phyloP scores from a whole-genome alignment of 2,797 vertebrate species.

The Lepidocolaptes lacrymiger region DNA sequence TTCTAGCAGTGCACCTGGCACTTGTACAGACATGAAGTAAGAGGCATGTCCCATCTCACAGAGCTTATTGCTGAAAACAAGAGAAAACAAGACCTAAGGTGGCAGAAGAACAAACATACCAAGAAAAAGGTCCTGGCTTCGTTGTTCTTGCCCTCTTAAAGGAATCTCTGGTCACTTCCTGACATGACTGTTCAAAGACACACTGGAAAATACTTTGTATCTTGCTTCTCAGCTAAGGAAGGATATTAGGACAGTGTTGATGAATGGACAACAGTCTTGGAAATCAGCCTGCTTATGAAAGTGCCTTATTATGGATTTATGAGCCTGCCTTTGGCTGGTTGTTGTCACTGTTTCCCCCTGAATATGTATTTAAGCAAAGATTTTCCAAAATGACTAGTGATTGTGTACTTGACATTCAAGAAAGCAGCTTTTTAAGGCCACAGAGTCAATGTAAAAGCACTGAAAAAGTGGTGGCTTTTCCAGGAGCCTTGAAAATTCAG shows the following conservation, averaged over 20 bases:
- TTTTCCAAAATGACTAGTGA: conserved; percentile 28
- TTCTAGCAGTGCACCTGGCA: neutral
- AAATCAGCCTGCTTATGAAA: neutral
- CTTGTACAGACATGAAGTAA: conserved; percentile 19
- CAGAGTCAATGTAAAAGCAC: conserved; percentile 37
- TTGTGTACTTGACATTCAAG: neutral
- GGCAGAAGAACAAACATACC: neutral
- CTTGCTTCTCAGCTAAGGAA: neutral
- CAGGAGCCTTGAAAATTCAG: neutral
- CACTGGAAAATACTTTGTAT: neutral
- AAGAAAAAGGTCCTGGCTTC: neutral
- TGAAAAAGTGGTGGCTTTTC: neutral
- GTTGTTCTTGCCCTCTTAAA: neutral
- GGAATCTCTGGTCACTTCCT: neutral
- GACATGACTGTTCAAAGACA: neutral
- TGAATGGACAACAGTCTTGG: neutral
- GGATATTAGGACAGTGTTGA: neutral
- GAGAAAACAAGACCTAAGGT: neutral
- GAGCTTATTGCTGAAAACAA: neutral
- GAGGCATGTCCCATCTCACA: conserved; percentile 1
- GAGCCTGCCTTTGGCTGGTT: neutral
- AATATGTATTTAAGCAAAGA: neutral
- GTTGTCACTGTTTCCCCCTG: neutral
- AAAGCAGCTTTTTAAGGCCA: conserved; percentile 31
- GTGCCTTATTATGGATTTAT: neutral